Evolutionary conservation across 2,888 invertebrate genomes (phyloP), one percentile per base, ranked within the genome.

Genomic region (Palloptera scutellata): DNA sequence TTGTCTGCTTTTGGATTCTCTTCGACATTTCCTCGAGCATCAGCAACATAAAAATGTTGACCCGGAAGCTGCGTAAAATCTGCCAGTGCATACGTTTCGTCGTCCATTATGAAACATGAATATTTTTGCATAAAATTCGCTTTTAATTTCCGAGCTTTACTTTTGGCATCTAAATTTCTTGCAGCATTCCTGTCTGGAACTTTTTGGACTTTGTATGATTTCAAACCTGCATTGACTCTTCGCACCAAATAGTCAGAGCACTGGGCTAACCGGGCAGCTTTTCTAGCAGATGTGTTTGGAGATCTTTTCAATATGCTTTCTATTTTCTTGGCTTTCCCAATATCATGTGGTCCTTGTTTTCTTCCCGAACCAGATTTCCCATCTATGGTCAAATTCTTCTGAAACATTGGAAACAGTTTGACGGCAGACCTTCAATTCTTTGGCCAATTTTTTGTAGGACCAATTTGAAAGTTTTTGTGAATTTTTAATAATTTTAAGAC

Each of bases 391-490:
- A 30, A 30, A 30, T 20, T 53, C 17, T 53, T n/a, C 20, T 11
- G 20, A 19, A 53, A 53, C 53, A 53, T 53, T 53, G 53, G 53
- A 53, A 53, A 53, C 53, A 53, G 53, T 53, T 53, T 53, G 53
- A 53, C 53, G 53, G 53, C 53, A 53, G 53, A 53, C 1, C 53
- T 53, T 53, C 20, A n/a, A 53, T 53, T 53, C 53, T 53, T 53
- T 53, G 53, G 53, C 53, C 53, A 53, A 53, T 11, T 53, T 11
- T 53, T 53, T 53, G 53, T 53, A 53, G 30, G 30, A 30, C 30
- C 30, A 30, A 30, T 30, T 30, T 30, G 30, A 6, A 30, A 4
- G 2, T 30, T 30, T 30, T 30, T 30, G 30, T 4, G 6, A 30
- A 30, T 30, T 30, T 30, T 30, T 30, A 30, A 30, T 53, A 53